Evolutionary conservation across 2,888 invertebrate genomes (phyloP), one percentile per base, ranked within the genome.

Genomic region (Athalia circularis): DNA sequence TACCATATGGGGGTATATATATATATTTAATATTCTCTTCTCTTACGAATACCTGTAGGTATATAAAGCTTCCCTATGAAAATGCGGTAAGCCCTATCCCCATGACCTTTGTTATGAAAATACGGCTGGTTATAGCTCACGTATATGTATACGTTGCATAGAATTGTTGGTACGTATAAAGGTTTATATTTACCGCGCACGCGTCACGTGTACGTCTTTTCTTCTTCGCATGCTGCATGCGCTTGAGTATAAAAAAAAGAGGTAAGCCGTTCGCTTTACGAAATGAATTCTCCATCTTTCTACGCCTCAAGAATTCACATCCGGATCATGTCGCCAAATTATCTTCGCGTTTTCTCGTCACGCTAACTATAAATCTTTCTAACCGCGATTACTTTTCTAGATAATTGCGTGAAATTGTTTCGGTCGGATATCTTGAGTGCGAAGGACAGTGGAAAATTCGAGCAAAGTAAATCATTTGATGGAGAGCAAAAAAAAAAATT

Each of bases 81-180:
- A 72, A 72, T 72, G 59, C 59, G 13, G 15, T 72, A 52, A 72
- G 59, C 57, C 72, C 72, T 72, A 72, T 72, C 59, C 72, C 72
- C 72, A 72, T 72, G 72, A 72, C 72, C 72, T 72, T 72, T 72
- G 13, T 59, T 45, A 72, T 59, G 72, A 72, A 72, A 59, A 72
- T 29, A 29, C 72, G 45, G 72, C 45, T 57, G 72, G 29, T 29
- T 29, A 29, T 29, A 29, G 29, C 29, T 29, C 29, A 29, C 29
- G 29, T 29, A 29, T 29, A 29, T 29, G 29, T 29, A 29, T 29
- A 29, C 47, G 57, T 72, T 72, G 72, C 59, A 72, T 47, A 72
- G 59, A 45, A 72, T 68, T 52, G 68, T 52, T 52, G 52, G 68
- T 65, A 65, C 29, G 29, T 29, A 29, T 29, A 29, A 29, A 29